Evolutionary conservation across 2,797 vertebrate genomes (phyloP).

Genomic region (Lepus oiostolus): DNA sequence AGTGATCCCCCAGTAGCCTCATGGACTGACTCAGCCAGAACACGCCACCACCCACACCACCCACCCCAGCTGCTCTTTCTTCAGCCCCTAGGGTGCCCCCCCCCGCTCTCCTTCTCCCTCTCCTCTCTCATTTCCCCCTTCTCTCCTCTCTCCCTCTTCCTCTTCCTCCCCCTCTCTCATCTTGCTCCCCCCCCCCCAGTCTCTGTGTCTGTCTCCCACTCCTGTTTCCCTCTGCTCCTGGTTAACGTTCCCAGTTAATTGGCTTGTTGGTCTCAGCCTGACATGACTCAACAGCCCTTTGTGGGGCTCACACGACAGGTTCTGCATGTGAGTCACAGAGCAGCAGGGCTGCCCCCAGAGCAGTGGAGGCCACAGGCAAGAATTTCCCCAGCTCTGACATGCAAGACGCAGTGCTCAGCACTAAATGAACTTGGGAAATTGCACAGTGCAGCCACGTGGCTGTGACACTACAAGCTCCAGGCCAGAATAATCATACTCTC

Average conservation of each 20-base stretch:
- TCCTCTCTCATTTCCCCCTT: too few relatives aligned
- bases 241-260: constrained; percentile 73
- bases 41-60: too few relatives aligned
- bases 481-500: constrained; percentile 83
- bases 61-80: neutral
- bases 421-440: constrained; percentile 86
- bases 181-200: accelerated
- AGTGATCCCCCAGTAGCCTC: neutral
- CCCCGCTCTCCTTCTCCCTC: neutral
- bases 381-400: constrained; percentile 83
- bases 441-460: constrained; percentile 76
- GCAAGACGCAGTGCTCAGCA: constrained; percentile 81
- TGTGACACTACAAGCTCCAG: constrained; percentile 80
- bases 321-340: constrained; percentile 83
- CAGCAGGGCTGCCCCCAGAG: constrained; percentile 77
- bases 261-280: constrained; percentile 61
- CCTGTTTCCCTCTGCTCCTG: accelerated
- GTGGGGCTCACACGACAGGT: constrained; percentile 78
- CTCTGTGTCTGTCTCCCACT: neutral
- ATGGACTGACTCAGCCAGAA: neutral
- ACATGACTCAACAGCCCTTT: constrained; percentile 83
- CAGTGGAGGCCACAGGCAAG: constrained; percentile 84
- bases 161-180: neutral
- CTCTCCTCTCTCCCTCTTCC: neutral
- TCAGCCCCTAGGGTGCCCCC: neutral